A percentile compares a stretch with the other conserved stretches of the same genome.
Conservation (phyloP, 2,797 vertebrate species). For the Chelon auratus region DNA sequence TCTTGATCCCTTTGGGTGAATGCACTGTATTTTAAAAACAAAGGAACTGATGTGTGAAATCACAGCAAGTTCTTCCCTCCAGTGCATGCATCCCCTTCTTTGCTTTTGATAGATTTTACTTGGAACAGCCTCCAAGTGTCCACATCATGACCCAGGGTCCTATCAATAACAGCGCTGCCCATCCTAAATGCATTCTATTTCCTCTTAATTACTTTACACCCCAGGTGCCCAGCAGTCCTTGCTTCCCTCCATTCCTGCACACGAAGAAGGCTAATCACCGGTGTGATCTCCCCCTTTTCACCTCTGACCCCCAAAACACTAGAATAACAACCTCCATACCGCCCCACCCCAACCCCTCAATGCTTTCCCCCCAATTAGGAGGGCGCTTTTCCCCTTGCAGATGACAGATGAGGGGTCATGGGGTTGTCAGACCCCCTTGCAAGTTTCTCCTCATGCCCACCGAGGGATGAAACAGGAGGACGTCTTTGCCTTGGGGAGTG, state of each 20-base stretch:
- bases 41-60: neutral
- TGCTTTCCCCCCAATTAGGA: conserved; percentile 76
- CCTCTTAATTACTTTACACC: conserved; percentile 70
- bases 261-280: conserved; percentile 80
- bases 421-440: conserved; percentile 79
- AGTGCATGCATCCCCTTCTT: neutral
- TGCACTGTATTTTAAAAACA: conserved; percentile 22
- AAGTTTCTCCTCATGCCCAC: conserved; percentile 65
- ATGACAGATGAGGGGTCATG: conserved; percentile 85
- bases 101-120: conserved; percentile 4
- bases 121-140: conserved; percentile 25
- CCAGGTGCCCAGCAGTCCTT: conserved; percentile 46
- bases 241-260: conserved; percentile 57
- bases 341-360: conserved; percentile 51
- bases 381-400: conserved; percentile 75
- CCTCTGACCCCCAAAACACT: conserved; percentile 80
- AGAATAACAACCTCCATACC: conserved; percentile 80
- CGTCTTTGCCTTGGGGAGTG: conserved; percentile 58
- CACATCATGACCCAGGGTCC: conserved; percentile 16
- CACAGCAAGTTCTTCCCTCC: neutral
- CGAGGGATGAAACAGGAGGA: conserved; percentile 70
- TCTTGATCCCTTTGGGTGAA: conserved; percentile 21
- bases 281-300: conserved; percentile 79
- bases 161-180: conserved; percentile 13
- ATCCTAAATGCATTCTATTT: conserved; percentile 25